Evolutionary conservation across 2,797 vertebrate genomes (phyloP).

Genomic region (Vultur gryphus): DNA sequence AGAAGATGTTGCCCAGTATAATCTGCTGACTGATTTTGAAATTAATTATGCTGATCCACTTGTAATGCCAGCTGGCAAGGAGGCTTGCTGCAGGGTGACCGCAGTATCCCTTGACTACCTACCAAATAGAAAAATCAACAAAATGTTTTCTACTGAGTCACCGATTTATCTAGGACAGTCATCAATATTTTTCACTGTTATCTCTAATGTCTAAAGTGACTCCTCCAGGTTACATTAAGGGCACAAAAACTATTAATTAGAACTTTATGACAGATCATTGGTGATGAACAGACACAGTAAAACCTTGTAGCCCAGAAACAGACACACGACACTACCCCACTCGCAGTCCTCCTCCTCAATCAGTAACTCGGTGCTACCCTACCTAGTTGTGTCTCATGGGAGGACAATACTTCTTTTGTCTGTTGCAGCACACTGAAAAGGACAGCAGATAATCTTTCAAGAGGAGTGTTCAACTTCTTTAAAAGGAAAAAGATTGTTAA

Average conservation of each 20-base stretch:
- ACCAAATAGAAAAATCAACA: conserved; percentile 42
- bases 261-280: background rate
- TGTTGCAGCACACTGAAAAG: background rate
- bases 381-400: background rate
- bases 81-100: background rate
- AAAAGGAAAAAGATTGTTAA: background rate
- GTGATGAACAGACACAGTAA: background rate
- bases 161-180: background rate
- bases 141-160: background rate
- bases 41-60: conserved; percentile 35
- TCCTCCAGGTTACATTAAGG: background rate
- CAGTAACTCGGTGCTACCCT: background rate
- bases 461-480: background rate
- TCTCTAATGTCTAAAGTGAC: background rate
- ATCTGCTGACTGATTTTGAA: conserved; percentile 14
- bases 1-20: background rate
- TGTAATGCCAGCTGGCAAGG: conserved; percentile 4
- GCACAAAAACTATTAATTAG: background rate
- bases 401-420: background rate
- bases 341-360: background rate
- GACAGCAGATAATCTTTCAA: background rate
- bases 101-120: conserved; percentile 46
- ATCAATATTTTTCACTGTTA: background rate
- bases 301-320: background rate
- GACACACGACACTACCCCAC: background rate